Base-by-base conservation (phyloP, 2,888 invertebrate genomes). In the Epinotia bilunana region DNA sequence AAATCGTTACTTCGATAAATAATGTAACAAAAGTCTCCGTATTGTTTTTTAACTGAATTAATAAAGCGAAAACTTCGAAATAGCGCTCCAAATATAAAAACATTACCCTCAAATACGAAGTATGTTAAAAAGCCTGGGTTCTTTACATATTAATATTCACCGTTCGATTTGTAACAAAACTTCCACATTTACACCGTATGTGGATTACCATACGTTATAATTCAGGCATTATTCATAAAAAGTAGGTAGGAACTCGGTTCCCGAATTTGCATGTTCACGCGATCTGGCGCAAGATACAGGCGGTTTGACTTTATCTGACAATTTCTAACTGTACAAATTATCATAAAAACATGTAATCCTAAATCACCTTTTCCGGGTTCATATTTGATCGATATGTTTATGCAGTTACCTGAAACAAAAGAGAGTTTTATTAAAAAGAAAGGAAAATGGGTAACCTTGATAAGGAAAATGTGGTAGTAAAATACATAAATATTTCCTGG, bases 161-260 rank as follows among this genome's bases (percentile, higher is more conserved):
- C 55, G 55, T 71, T 46, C 75, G 62, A 72, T 67, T 67, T 61
- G 55, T 65, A 70, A 49, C 60, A 60, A 43, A 62, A 65, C 55
- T 61, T 65, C 64, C 53, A 23, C 72, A 60, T 55, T 69, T 70
- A 67, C 53, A 57, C 75, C 75, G 65, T 49, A 67, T 49, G 61
- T 72, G 72, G 67, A 75, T 75, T 75, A 72, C 75, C 75, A 75
- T 75, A 67, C 57, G 72, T 46, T 67, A 75, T 72, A 72, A 75
- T 75, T 75, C 72, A 58, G 61, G 71, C 75, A 75, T 75, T 75
- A 75, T 75, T 75, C 75, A 75, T 75, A 75, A 75, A 75, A 75
- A 75, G 75, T 72, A 46, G 70, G 74, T 63, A 65, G 70, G 57
- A 65, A 75, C 75, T 71, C 71, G 65, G 65, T 65, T 65, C 55